A percentile compares a stretch with the other conserved stretches of the same genome.
phyloP scores from a whole-genome alignment of 2,113 vertebrate genomes.

The Crotalus helleri region DNA sequence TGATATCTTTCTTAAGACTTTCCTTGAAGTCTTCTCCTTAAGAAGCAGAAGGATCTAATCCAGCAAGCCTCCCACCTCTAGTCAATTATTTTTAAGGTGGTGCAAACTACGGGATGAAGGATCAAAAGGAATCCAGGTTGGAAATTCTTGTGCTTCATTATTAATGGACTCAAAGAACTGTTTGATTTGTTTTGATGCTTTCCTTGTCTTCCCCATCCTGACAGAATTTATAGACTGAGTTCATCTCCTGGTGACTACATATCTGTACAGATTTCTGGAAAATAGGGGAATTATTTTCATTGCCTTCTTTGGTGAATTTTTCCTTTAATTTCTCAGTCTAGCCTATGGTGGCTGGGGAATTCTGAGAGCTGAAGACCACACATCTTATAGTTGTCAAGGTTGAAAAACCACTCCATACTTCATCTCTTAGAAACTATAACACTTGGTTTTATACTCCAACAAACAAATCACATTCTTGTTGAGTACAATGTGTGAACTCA shows the following conservation, averaged over 20 bases:
- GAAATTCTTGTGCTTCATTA: neutral
- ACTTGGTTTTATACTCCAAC: neutral
- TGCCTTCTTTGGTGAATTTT: neutral
- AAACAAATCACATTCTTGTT: neutral
- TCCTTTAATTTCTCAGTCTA: neutral
- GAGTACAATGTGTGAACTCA: neutral
- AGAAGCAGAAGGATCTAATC: neutral
- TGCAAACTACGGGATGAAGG: neutral
- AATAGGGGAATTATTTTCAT: neutral
- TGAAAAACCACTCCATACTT: neutral
- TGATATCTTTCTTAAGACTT: neutral
- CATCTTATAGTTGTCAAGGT: neutral
- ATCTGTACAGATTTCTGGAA: neutral
- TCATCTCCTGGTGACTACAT: neutral
- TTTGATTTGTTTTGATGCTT: neutral
- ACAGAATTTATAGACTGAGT: neutral
- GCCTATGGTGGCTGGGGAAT: neutral
- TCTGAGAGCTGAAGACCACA: neutral
- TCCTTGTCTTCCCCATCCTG: neutral
- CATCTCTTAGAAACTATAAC: neutral
- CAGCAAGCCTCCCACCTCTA: neutral
- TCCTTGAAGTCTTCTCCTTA: neutral
- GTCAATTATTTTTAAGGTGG: neutral
- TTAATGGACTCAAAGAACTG: neutral
- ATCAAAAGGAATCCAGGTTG: neutral